phyloP scores from a whole-genome alignment of 1,140 invertebrate species.

The Archivesica marissinica region DNA sequence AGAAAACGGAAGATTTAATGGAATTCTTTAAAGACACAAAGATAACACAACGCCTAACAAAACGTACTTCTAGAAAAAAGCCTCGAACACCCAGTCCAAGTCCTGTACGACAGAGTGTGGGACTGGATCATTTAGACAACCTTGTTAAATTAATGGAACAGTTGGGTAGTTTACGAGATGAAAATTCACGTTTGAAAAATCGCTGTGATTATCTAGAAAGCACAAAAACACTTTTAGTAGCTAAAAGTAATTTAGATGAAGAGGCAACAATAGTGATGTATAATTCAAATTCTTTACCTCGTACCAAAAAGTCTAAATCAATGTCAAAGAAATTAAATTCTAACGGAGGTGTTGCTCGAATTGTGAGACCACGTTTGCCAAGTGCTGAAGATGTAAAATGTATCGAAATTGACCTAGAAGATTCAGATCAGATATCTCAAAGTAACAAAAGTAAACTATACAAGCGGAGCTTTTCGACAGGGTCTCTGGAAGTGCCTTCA shows the following conservation, averaged over 20 bases:
- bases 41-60: slow-evolving; percentile 66
- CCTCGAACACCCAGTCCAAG: slow-evolving; percentile 76
- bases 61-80: slow-evolving; percentile 66
- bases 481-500: slow-evolving; percentile 77
- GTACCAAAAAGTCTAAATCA: slow-evolving; percentile 66
- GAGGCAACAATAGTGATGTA: slow-evolving; percentile 64
- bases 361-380: slow-evolving; percentile 70
- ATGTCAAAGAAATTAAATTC: slow-evolving; percentile 36
- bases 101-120: slow-evolving; percentile 79
- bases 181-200: slow-evolving; percentile 88
- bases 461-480: slow-evolving; percentile 80
- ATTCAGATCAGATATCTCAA: slow-evolving; percentile 74
- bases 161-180: slow-evolving; percentile 88
- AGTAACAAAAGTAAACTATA: slow-evolving; percentile 64
- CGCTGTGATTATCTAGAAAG: slow-evolving; percentile 90
- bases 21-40: slow-evolving; percentile 80
- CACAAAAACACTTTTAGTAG: slow-evolving; percentile 87
- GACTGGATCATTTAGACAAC: slow-evolving; percentile 90
- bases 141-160: slow-evolving; percentile 90
- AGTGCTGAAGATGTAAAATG: slow-evolving; percentile 76
- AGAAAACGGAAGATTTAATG: slow-evolving; percentile 72
- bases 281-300: slow-evolving; percentile 72
- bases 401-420: slow-evolving; percentile 70
- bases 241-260: slow-evolving; percentile 71
- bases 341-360: slow-evolving; percentile 24